Evolutionary conservation across 2,113 vertebrate genomes (phyloP), one percentile per base, ranked within the genome.

Genomic region (Candoia aspera): DNA sequence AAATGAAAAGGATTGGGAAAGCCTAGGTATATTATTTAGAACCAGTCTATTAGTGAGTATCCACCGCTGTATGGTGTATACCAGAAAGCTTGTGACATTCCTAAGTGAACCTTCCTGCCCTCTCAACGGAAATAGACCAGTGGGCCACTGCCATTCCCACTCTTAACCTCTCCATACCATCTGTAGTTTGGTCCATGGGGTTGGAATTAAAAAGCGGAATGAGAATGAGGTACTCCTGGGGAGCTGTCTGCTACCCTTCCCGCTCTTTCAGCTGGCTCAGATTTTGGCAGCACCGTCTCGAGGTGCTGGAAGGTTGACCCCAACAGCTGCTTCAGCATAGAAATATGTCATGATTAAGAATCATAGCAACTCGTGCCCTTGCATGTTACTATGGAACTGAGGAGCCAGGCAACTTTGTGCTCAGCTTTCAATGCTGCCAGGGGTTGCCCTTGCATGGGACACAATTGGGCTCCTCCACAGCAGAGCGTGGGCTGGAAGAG

Each of bases 401-500:
- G 23, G 33, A 26, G 23, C 4, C 12, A 10, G 33, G 42, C 6
- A 21, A 3, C 12, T 2, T 10, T 58, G 21, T 0, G 5, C 33
- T 58, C 73, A 26, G 9, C 33, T 57, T 29, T 19, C 46, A 58
- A 84, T 26, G n/a, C 55, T 23, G 2, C n/a, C 53, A 37, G 6
- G 49, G 29, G 29, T 33, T 33, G 29, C 12, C 23, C 53, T 33
- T 29, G 64, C 89, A 3, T 42, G 26, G 53, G 33, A 42, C 83
- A 54, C 26, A 68, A 57, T 83, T 83, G 68, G 57, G 53, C 33
- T 33, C 12, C 33, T 58, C 33, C 33, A 15, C 6, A 17, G 54
- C 4, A 37, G 55, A 26, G 2, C 1, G 3, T 15, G 42, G 8
- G 58, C 46, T 33, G 60, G 0, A 54, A 0, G 0, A 0, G 49